These are phyloP conservation scores for Lithosia quadra DNA, from an alignment of 2,888 invertebrate genomes.

Conservation along the genomic window DNA sequence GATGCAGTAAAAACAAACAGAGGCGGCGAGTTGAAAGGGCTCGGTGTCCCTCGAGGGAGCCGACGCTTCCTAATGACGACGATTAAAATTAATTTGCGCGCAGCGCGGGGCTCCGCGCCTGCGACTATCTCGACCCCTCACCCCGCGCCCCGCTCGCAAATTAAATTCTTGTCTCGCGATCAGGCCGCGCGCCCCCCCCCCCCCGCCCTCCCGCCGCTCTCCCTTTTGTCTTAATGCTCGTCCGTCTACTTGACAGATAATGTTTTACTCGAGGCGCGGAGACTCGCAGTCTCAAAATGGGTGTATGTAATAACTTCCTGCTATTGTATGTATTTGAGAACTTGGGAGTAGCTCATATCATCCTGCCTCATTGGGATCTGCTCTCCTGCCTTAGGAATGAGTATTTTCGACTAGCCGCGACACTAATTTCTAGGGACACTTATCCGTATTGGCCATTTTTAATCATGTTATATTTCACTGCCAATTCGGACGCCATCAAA, in stretches of 20 bases:
- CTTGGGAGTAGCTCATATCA: not conserved
- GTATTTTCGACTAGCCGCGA: too few species aligned
- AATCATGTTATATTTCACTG: too few species aligned
- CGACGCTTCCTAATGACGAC: constrained; percentile 73
- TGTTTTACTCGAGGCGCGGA: constrained; percentile 51
- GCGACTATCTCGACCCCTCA: not conserved
- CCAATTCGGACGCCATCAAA: too few species aligned
- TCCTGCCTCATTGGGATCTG: too few species aligned
- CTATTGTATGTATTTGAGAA: constrained; percentile 30
- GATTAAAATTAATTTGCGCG: constrained; percentile 84
- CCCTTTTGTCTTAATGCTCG: constrained; percentile 57
- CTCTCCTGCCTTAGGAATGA: too few species aligned
- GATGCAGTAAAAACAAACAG: constrained; percentile 49
- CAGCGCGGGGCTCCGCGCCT: constrained; percentile 5
- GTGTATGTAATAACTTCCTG: too few species aligned
- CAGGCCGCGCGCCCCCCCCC: constrained; percentile 25
- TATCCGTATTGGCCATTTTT: too few species aligned
- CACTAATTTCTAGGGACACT: too few species aligned
- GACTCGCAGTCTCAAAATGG: constrained; percentile 30
- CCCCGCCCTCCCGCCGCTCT: constrained; percentile 22
- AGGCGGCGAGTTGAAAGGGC: constrained; percentile 59
- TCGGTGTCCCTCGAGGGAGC: constrained; percentile 33
- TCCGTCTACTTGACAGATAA: constrained; percentile 65
- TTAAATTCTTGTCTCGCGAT: constrained; percentile 76
- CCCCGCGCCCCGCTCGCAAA: constrained; percentile 59